phyloP scores from a whole-genome alignment of 1,140 invertebrate species.

The Propsilocerus akamusi region DNA sequence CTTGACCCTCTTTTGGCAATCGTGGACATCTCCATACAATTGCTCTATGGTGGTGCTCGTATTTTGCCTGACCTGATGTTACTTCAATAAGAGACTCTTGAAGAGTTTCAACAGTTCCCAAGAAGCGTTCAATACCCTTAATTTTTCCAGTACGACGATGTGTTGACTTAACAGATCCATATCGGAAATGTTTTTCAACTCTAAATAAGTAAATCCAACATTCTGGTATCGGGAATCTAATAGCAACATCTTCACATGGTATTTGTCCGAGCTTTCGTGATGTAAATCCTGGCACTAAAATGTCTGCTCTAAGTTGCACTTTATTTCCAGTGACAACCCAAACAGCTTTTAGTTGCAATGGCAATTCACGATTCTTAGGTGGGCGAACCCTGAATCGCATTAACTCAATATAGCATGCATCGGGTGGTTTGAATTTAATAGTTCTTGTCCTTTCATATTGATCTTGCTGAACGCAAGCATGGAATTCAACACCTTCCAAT shows the following conservation, averaged over 20 bases:
- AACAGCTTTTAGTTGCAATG: constrained; percentile 78
- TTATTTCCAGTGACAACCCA: constrained; percentile 73
- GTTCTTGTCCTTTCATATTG: constrained; percentile 81
- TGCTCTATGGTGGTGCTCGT: constrained; percentile 92
- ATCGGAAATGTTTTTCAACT: constrained; percentile 91
- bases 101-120: constrained; percentile 79
- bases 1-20: constrained; percentile 92
- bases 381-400: constrained; percentile 92
- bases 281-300: constrained; percentile 89
- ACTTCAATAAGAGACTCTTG: constrained; percentile 93
- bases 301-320: constrained; percentile 84
- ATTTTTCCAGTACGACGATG: constrained; percentile 77
- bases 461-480: constrained; percentile 79
- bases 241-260: constrained; percentile 93
- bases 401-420: constrained; percentile 95
- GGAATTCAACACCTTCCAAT: constrained; percentile 86
- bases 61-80: constrained; percentile 95
- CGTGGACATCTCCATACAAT: constrained; percentile 96
- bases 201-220: constrained; percentile 98
- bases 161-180: constrained; percentile 96
- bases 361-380: constrained; percentile 90
- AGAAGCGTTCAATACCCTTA: constrained; percentile 83
- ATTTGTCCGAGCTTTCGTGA: constrained; percentile 87
- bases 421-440: constrained; percentile 94
- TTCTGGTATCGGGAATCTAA: constrained; percentile 95